phyloP scores from a whole-genome alignment of 2,797 vertebrate genomes.

The Danio albolineatus region DNA sequence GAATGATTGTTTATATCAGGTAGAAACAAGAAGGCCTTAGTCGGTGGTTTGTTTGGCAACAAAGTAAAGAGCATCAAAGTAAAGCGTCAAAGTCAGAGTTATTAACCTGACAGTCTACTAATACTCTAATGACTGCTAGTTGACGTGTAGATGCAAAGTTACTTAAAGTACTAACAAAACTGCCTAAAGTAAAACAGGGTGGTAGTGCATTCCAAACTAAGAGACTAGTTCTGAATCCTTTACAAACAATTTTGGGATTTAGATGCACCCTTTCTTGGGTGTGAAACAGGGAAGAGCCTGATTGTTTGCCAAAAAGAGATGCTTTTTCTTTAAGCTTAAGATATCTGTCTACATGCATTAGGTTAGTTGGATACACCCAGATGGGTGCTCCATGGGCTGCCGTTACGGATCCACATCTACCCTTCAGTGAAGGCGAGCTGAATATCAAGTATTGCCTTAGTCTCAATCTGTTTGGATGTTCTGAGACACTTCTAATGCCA shows the following conservation, averaged over 20 bases:
- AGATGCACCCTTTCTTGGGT: conserved; percentile 5
- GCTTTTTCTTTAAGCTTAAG: background rate
- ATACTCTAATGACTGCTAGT: no score
- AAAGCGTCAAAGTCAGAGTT: no score
- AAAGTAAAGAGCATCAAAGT: no score
- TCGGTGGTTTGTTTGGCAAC: no score
- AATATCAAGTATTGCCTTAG: conserved; percentile 67
- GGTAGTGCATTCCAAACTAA: conserved; percentile 48
- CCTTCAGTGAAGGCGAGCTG: background rate
- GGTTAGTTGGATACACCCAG: conserved; percentile 1
- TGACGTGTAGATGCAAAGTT: no score
- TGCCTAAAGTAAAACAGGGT: background rate
- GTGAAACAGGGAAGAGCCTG: conserved; percentile 24
- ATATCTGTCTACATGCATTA: background rate
- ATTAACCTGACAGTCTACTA: no score
- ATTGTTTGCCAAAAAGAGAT: background rate
- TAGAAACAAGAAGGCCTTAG: no score
- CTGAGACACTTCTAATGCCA: conserved; percentile 23
- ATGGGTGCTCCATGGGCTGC: background rate
- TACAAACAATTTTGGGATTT: background rate
- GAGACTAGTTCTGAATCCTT: background rate
- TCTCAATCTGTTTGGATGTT: conserved; percentile 65
- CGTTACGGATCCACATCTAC: background rate
- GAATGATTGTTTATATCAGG: no score
- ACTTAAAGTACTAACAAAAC: no score